Evolutionary conservation across 2,113 vertebrate species (phyloP).

Genomic region (Chiloscyllium plagiosum): DNA sequence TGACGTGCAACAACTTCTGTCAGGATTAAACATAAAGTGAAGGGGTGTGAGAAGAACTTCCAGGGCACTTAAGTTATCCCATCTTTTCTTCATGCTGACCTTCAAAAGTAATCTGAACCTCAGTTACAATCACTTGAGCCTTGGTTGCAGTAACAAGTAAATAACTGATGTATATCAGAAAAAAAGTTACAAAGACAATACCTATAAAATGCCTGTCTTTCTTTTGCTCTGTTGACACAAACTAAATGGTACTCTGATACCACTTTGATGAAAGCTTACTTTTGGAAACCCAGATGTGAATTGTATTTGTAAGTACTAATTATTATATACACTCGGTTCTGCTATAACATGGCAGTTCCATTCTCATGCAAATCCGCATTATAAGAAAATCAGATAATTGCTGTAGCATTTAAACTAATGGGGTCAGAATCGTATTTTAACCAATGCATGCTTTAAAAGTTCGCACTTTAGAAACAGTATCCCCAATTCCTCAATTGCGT

Average conservation of each 20-base stretch:
- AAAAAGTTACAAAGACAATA: neutral
- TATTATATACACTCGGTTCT: too few relatives aligned
- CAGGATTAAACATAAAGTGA: constrained; percentile 25
- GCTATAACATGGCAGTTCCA: too few relatives aligned
- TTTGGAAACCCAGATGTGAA: neutral
- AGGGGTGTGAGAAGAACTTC: neutral
- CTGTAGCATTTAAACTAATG: too few relatives aligned
- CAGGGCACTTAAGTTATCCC: constrained; percentile 14
- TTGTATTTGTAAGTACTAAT: neutral
- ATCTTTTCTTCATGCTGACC: neutral
- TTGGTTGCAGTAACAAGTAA: neutral
- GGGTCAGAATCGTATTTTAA: too few relatives aligned
- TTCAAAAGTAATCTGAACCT: constrained; percentile 5
- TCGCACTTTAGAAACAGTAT: too few relatives aligned
- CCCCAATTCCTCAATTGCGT: too few relatives aligned
- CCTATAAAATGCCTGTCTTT: neutral
- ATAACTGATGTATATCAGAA: neutral
- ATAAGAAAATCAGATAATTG: too few relatives aligned
- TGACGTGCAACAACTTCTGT: constrained; percentile 16
- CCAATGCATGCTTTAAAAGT: too few relatives aligned
- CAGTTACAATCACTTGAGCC: neutral
- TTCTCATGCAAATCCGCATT: too few relatives aligned
- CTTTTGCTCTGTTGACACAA: neutral
- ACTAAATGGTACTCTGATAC: neutral
- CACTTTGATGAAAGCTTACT: neutral